Evolutionary conservation across 2,797 vertebrate species (phyloP).

Genomic region (Lindbergichthys nudifrons): DNA sequence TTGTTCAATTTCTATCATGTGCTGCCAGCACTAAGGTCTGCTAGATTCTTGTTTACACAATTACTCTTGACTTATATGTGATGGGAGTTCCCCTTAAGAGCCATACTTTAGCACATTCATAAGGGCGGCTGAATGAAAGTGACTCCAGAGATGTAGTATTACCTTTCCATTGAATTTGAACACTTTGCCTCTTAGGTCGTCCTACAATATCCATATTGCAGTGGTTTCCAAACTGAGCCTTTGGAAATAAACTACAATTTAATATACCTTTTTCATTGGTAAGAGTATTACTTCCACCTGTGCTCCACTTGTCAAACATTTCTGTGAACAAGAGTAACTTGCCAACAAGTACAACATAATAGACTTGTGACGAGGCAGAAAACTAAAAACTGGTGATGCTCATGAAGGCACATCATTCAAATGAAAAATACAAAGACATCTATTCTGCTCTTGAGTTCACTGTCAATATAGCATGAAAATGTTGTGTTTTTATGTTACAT

Average conservation of each 20-base stretch:
- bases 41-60: background rate
- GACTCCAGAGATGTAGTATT: background rate
- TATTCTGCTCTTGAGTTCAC: background rate
- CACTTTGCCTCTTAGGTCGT: background rate
- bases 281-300: background rate
- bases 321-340: background rate
- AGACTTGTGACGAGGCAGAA: background rate
- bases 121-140: background rate
- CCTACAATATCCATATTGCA: conserved; percentile 5
- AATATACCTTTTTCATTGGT: background rate
- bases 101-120: background rate
- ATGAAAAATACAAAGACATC: background rate
- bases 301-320: background rate
- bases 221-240: background rate
- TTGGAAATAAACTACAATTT: background rate
- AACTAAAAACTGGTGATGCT: background rate
- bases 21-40: background rate
- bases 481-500: background rate
- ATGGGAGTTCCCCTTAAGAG: background rate
- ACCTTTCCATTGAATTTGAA: background rate
- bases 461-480: background rate
- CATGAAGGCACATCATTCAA: background rate
- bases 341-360: background rate
- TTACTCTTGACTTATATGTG: background rate
- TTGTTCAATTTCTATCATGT: background rate